These are phyloP conservation scores for Vidua chalybeata DNA, from an alignment of 2,113 vertebrate species.

Conservation along the genomic window DNA sequence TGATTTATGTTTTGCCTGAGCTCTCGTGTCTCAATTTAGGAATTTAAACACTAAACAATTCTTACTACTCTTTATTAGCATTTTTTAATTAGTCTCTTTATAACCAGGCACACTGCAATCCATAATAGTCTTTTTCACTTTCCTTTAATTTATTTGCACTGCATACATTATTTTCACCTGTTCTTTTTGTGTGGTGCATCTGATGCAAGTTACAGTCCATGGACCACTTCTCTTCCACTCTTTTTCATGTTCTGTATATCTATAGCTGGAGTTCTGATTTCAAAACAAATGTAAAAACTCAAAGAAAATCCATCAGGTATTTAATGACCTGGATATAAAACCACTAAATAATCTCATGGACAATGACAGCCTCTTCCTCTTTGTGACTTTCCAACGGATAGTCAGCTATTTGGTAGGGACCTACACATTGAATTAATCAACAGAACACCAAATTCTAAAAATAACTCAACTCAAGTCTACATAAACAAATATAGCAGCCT, in stretches of 20 bases:
- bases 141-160: not conserved
- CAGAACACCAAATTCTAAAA: not conserved
- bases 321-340: not conserved
- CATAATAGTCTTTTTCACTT: not conserved
- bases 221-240: not conserved
- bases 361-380: not conserved
- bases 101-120: not conserved
- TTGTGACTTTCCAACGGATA: not conserved
- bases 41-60: constrained; percentile 6
- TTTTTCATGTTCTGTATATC: not conserved
- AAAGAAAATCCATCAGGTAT: not conserved
- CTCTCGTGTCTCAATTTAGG: not conserved
- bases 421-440: not conserved
- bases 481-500: not conserved
- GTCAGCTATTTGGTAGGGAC: not conserved
- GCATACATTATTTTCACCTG: not conserved
- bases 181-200: not conserved
- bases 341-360: not conserved
- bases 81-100: constrained; percentile 14
- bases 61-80: not conserved
- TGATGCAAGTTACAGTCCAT: not conserved
- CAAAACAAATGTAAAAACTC: not conserved
- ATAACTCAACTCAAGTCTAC: not conserved
- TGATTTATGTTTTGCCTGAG: constrained; percentile 20
- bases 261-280: not conserved